phyloP scores from a whole-genome alignment of 2,888 invertebrate species.

The Bombylius discolor region DNA sequence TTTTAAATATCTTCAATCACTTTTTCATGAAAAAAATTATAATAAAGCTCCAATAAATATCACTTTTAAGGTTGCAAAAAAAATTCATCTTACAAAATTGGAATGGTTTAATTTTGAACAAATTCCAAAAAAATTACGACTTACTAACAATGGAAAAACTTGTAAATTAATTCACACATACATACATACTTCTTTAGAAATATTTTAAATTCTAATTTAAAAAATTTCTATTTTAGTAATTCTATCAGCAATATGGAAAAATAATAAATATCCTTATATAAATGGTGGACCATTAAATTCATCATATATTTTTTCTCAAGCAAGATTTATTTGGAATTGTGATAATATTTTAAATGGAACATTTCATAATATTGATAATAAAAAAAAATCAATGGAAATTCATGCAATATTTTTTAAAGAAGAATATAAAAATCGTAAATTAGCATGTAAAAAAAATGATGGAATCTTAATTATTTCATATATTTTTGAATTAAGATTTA shows the following conservation, averaged over 20 bases:
- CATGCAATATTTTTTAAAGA: slow-evolving; percentile 47
- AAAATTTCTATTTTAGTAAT: slow-evolving; percentile 37
- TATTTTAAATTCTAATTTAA: neutral
- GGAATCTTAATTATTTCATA: slow-evolving; percentile 48
- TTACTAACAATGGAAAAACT: slow-evolving; percentile 55
- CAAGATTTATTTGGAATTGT: slow-evolving; percentile 57
- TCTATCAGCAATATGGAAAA: slow-evolving; percentile 48
- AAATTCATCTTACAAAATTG: slow-evolving; percentile 27
- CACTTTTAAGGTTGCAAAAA: neutral
- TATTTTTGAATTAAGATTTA: slow-evolving; percentile 40
- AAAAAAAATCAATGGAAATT: slow-evolving; percentile 47
- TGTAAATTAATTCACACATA: slow-evolving; percentile 31
- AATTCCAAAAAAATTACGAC: slow-evolving; percentile 47
- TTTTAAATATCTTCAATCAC: too few species aligned
- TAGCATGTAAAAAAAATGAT: slow-evolving; percentile 45
- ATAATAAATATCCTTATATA: slow-evolving; percentile 44
- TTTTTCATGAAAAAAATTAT: too few species aligned
- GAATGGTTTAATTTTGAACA: slow-evolving; percentile 46
- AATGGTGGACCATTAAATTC: slow-evolving; percentile 46
- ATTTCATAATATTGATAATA: slow-evolving; percentile 48
- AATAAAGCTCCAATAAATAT: slow-evolving; percentile 1
- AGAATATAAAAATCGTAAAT: slow-evolving; percentile 46
- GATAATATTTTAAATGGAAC: slow-evolving; percentile 47
- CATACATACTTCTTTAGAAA: slow-evolving; percentile 3
- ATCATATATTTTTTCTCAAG: slow-evolving; percentile 49